Percentiles rank a stretch among this genome's conserved stretches.
Evolutionary conservation across 1,140 invertebrate species (phyloP).

Genomic region (Aphelinus atriplicis): DNA sequence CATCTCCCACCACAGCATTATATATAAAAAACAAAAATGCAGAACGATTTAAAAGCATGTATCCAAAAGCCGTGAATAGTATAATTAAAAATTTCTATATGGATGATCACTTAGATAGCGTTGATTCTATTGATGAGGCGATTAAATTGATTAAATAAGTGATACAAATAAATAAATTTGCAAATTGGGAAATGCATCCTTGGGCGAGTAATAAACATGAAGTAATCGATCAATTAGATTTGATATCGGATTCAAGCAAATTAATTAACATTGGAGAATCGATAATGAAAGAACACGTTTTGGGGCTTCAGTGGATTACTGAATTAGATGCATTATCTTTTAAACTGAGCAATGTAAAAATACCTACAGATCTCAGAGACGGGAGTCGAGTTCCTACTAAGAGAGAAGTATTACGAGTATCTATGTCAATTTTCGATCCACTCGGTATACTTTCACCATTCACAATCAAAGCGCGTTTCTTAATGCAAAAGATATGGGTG

Average conservation of each 20-base stretch:
- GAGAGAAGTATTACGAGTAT: conserved; percentile 30
- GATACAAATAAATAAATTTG: conserved; percentile 45
- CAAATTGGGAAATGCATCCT: conserved; percentile 33
- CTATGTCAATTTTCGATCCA: conserved; percentile 51
- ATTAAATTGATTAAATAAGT: conserved; percentile 45
- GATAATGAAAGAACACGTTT: neutral
- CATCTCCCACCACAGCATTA: conserved; percentile 49
- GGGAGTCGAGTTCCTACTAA: conserved; percentile 32
- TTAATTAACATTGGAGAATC: neutral
- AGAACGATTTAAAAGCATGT: neutral
- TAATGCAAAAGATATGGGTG: conserved; percentile 57
- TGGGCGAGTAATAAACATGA: conserved; percentile 11
- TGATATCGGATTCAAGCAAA: neutral
- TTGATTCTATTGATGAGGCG: conserved; percentile 42
- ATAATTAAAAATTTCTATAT: conserved; percentile 28
- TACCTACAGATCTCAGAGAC: neutral
- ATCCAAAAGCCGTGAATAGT: neutral
- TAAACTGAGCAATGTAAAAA: conserved; percentile 2
- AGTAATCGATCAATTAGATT: too few species aligned
- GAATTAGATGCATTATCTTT: conserved; percentile 5
- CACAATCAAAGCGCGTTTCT: conserved; percentile 41
- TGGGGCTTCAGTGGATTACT: conserved; percentile 25
- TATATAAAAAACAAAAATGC: conserved; percentile 36
- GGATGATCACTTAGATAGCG: conserved; percentile 47
- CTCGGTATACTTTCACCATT: conserved; percentile 43